Evolutionary conservation across 2,888 invertebrate species (phyloP), one percentile per base, ranked within the genome.

Genomic region (Magallana nippona): DNA sequence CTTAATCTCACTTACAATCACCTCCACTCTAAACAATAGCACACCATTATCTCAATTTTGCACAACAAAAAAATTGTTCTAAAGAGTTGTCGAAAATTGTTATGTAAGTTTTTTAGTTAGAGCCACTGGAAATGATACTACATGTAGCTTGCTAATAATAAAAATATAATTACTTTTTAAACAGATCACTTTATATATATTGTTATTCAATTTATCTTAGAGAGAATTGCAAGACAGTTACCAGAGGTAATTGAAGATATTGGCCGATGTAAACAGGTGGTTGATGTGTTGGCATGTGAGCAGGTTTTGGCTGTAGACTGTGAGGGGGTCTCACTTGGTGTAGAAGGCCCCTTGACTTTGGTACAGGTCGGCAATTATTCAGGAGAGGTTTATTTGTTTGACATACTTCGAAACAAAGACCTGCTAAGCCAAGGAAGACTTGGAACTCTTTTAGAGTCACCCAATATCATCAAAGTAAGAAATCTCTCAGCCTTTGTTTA

Each of bases 271-370:
- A 32, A 17, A 11, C 79, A 79, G 8, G 32, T 83, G 13, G 27
- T 55, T 10, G 22, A 17, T 10, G 19, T 63, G 17, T 27, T 83
- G 19, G 44, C 27, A 57, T 55, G 56, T n/a, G 71, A 55, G 32
- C 55, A 27, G 19, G 81, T 82, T 19, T 27, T 88, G 15, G 84
- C 86, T 11, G 56, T 86, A 10, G 87, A 84, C 71, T 71, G 81
- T 22, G 85, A 87, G 77, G 86, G 87, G 1, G 78, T 87, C 11
- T 62, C 85, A 10, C 81, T 87, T 10, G 84, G 87, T 5, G 85
- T 82, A 56, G 84, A 84, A n/a, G 87, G 87, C 13, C 87, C 86
- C 32, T 58, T 87, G 19, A 87, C 87, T 55, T 55, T 87, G 44
- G 63, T 87, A 15, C 87, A 87, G 79, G 82, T 87, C 2, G 86